Evolutionary conservation across 2,113 vertebrate genomes (phyloP), one percentile per base, ranked within the genome.

Genomic region (Pithys albifrons): DNA sequence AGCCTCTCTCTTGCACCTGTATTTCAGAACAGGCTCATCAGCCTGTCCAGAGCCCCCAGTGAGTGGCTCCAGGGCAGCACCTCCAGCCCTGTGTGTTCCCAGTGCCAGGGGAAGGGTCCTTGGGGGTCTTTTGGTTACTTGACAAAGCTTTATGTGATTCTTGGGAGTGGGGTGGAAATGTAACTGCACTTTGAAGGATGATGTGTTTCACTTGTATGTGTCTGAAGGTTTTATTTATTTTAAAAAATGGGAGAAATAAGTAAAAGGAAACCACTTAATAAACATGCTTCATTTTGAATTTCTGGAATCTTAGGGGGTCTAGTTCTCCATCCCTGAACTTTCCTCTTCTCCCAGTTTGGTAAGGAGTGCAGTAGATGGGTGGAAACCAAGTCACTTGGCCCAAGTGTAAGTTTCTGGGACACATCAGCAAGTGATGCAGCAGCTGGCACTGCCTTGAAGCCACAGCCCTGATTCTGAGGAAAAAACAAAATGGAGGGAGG

Each of bases 211-310:
- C 72, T 51, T 85, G 82, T 96, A 91, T 35, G 75, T 86, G 94
- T 96, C 91, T 87, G 95, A 97, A 93, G 94, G 86, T 95, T 97
- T 97, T 97, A 97, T 97, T 97, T 97, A 97, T 97, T 97, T 93
- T 10, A 82, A 94, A 88, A 94, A 94, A 80, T n/a, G 92, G 95
- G 95, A 96, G 79, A 95, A 88, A 59, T 84, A 85, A 96, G 85
- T 94, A 90, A 96, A 94, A 96, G 95, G 83, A 86, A 82, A 96
- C 93, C 85, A 96, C 85, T 95, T 97, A 94, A 96, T 91, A 94
- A 95, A 95, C 9, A 62, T 85, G 75, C 80, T 95, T 95, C 3
- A 3, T 94, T 95, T 77, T 92, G 59, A 88, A 64, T 86, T 87
- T 90, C 76, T 96, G 82, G 69, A 37, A 59, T 90, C 39, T 17